phyloP scores from a whole-genome alignment of 2,113 vertebrate species.

The Cisticola juncidis region DNA sequence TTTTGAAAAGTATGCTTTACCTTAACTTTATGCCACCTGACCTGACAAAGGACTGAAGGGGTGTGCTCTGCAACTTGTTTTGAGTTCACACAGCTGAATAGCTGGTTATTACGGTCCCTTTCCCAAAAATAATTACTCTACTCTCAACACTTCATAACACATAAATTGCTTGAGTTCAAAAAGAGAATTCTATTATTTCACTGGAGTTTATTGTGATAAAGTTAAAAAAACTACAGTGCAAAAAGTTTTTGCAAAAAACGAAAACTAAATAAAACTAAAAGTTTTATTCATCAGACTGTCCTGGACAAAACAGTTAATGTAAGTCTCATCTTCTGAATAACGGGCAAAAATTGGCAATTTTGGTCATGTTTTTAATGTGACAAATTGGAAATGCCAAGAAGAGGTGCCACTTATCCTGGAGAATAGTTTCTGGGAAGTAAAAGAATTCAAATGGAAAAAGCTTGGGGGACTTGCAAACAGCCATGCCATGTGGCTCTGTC shows the following conservation, averaged over 20 bases:
- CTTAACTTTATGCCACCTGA: background rate
- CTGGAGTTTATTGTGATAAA: background rate
- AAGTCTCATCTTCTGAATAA: background rate
- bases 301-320: background rate
- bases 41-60: background rate
- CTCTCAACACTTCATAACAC: background rate
- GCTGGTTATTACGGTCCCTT: background rate
- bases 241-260: background rate
- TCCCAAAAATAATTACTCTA: background rate
- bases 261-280: too few relatives aligned
- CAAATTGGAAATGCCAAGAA: background rate
- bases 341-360: background rate
- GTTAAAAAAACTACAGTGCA: background rate
- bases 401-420: background rate
- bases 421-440: background rate
- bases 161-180: background rate
- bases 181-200: background rate
- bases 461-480: background rate
- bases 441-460: background rate
- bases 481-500: conserved; percentile 16
- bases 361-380: background rate
- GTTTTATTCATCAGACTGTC: background rate
- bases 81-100: background rate
- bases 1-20: background rate
- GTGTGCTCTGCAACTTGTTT: background rate